Base-by-base conservation (phyloP, 2,888 invertebrate genomes). In the Drosophila imparisetae region DNA sequence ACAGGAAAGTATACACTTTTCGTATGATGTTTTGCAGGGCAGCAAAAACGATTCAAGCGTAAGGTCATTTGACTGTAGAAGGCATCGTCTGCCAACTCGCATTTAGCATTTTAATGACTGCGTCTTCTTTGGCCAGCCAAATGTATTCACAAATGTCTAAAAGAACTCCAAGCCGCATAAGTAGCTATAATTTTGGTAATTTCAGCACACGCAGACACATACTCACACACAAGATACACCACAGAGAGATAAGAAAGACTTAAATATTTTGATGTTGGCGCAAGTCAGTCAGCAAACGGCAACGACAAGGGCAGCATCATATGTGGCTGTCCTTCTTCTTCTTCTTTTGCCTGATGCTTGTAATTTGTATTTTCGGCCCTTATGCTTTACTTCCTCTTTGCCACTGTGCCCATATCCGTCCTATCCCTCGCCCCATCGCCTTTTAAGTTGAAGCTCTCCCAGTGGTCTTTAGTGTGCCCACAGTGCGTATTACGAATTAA, bases 141-240 rank as follows among this genome's bases (percentile, higher is more conserved):
- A 75, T 64, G 60, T 70, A 67, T 72, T 69, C 77, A 67, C 65
- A 74, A 72, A 72, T 82, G 74, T 72, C 81, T 67, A 66, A 73
- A 75, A 78, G 73, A 73, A 74, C 81, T 79, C 79, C 79, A 73
- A 76, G 78, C 81, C 85, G 76, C 87, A 83, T 83, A 79, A 83
- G 85, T 83, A 82, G 84, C 85, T 81, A 87, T 85, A 85, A 87
- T 87, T 87, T 80, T 80, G 74, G 80, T 81, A 87, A 87, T 87
- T 83, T 87, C 69, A 66, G 72, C 50, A 68, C 61, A 48, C 48
- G 32, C 58, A 54, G 36, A 61, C 48, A 52, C 50, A 62, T 21
- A 50, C 38, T 8, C 40, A 61, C 15, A 48, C 40, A 52, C 40
- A 29, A 36, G 2, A 36, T 34, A 55, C n/a, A 57, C 49, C 29